Conservation (phyloP, 53 echinoderm and acorn worm genomes). For the Luidia sarsii region DNA sequence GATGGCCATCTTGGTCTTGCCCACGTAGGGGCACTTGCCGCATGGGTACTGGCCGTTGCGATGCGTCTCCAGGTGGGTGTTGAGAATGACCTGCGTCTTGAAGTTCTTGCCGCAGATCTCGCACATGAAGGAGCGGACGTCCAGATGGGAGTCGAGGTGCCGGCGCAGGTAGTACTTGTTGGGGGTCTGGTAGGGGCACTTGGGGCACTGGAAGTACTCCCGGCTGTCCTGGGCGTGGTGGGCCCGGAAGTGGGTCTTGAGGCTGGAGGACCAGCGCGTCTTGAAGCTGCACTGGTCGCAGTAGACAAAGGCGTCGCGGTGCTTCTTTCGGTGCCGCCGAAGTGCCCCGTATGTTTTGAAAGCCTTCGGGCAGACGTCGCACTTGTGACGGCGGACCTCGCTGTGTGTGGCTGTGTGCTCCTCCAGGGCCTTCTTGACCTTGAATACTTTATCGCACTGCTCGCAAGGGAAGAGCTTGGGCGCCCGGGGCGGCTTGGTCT, state of each 20-base stretch:
- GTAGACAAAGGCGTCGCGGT: neutral
- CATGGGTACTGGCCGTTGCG: neutral
- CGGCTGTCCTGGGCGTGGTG: slow-evolving; percentile 26
- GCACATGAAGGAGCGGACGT: slow-evolving; percentile 37
- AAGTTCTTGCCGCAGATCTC: slow-evolving; percentile 55
- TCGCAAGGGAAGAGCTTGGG: neutral
- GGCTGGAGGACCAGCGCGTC: slow-evolving; percentile 34
- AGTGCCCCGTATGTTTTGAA: slow-evolving; percentile 51
- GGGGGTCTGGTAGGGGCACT: slow-evolving; percentile 45
- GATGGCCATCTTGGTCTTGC: slow-evolving; percentile 16
- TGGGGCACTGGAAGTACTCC: slow-evolving; percentile 19
- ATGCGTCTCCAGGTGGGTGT: slow-evolving; percentile 44
- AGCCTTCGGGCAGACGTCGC: slow-evolving; percentile 25
- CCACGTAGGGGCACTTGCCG: slow-evolving; percentile 45
- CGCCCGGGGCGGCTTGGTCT: neutral
- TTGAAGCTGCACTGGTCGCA: slow-evolving; percentile 46
- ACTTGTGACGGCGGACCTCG: slow-evolving; percentile 27
- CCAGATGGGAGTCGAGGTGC: slow-evolving; percentile 32
- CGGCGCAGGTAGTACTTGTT: slow-evolving; percentile 24
- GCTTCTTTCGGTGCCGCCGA: slow-evolving; percentile 2
- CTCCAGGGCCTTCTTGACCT: slow-evolving; percentile 5
- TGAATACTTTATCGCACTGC: slow-evolving; percentile 15
- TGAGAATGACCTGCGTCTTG: slow-evolving; percentile 34
- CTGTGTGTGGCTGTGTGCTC: slow-evolving; percentile 53
- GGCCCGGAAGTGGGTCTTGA: slow-evolving; percentile 29